phyloP scores from a whole-genome alignment of 2,888 invertebrate genomes.

The Ichneumoninae sp. region DNA sequence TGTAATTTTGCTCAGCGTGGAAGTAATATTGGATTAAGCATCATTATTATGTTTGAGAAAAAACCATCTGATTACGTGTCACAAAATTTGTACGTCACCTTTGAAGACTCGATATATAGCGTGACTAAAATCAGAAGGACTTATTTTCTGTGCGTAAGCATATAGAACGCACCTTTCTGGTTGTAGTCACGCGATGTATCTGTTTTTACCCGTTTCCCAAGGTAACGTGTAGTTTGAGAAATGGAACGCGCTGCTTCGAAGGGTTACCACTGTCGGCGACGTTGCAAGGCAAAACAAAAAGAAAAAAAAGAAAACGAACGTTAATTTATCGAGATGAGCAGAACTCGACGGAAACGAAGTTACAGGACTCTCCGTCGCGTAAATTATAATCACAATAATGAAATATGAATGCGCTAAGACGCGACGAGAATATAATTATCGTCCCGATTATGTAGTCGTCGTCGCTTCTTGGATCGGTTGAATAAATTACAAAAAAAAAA shows the following conservation, averaged over 20 bases:
- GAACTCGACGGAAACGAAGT: not conserved
- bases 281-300: not conserved
- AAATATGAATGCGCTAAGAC: slow-evolving; percentile 35
- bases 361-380: not conserved
- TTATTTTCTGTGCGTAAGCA: too few species aligned
- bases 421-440: slow-evolving; percentile 49
- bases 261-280: too few species aligned
- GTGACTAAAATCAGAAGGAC: too few species aligned
- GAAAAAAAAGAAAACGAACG: not conserved
- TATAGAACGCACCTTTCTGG: too few species aligned
- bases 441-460: slow-evolving; percentile 32
- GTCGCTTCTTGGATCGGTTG: not conserved
- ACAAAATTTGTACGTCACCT: not conserved
- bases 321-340: not conserved
- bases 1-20: not conserved
- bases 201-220: too few species aligned
- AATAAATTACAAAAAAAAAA: slow-evolving; percentile 41
- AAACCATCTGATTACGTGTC: not conserved
- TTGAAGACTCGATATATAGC: not conserved
- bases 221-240: too few species aligned
- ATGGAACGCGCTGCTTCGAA: too few species aligned
- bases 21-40: not conserved
- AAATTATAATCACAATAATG: slow-evolving; percentile 28
- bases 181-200: too few species aligned
- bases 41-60: not conserved